Conservation (phyloP, 2,888 invertebrate species). For the Pediacus dermestoides region DNA sequence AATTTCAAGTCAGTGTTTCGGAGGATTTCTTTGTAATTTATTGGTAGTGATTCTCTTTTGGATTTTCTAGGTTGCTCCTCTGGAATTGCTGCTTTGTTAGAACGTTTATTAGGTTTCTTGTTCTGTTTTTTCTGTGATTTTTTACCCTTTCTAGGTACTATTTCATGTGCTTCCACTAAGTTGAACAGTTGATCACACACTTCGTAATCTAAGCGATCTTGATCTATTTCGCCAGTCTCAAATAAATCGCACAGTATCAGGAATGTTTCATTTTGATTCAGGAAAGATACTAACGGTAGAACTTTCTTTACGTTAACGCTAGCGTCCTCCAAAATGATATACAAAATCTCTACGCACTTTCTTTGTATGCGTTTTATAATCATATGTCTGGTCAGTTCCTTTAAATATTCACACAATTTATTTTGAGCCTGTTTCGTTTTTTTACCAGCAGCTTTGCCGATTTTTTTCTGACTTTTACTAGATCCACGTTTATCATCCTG, state of each 20-base stretch:
- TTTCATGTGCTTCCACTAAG: slow-evolving; percentile 19
- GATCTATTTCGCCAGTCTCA: slow-evolving; percentile 20
- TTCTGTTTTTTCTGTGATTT: slow-evolving; percentile 10
- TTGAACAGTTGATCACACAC: slow-evolving; percentile 20
- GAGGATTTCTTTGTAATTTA: slow-evolving; percentile 6
- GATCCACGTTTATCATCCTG: slow-evolving; percentile 11
- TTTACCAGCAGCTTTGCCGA: slow-evolving; percentile 6
- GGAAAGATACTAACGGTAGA: no score
- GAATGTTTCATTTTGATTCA: no score
- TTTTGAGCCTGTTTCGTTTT: slow-evolving; percentile 1
- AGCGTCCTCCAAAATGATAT: slow-evolving; percentile 30
- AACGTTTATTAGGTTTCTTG: slow-evolving; percentile 5
- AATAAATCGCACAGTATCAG: slow-evolving; percentile 35
- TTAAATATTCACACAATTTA: slow-evolving; percentile 25
- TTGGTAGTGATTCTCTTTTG: not conserved
- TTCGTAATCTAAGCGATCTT: slow-evolving; percentile 19
- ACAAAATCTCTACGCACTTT: slow-evolving; percentile 31
- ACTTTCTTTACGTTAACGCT: slow-evolving; percentile 30
- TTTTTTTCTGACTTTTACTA: slow-evolving; percentile 1
- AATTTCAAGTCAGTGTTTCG: no score
- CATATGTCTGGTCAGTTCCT: slow-evolving; percentile 23
- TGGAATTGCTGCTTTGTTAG: not conserved
- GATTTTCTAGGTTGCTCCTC: not conserved
- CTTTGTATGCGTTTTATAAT: slow-evolving; percentile 27
- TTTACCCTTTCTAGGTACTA: slow-evolving; percentile 13